These are phyloP conservation scores for Paralichthys olivaceus DNA, from an alignment of 2,113 vertebrate genomes.

Conservation along the genomic window DNA sequence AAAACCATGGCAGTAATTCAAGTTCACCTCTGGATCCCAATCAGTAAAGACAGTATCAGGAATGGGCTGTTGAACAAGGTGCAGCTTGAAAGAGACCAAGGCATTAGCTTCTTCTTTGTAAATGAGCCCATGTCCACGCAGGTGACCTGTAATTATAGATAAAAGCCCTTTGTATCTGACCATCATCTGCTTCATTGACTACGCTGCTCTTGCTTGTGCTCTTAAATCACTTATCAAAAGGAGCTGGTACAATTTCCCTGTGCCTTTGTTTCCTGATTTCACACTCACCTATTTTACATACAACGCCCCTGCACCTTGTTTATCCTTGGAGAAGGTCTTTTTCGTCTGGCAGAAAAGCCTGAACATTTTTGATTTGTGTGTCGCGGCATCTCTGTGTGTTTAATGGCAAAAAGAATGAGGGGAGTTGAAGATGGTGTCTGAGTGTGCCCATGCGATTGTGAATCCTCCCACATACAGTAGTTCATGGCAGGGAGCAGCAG, in stretches of 20 bases:
- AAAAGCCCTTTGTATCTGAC: slow-evolving; percentile 59
- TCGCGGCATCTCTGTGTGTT: background rate
- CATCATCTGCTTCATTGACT: slow-evolving; percentile 55
- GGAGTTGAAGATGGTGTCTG: background rate
- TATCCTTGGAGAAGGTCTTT: slow-evolving; percentile 23
- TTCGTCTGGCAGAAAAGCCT: no score
- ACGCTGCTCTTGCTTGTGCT: slow-evolving; percentile 22
- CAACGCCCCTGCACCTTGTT: slow-evolving; percentile 31
- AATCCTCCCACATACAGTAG: background rate
- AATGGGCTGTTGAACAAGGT: background rate
- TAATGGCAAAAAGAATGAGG: background rate
- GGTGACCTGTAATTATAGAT: slow-evolving; percentile 65
- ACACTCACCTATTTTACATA: slow-evolving; percentile 26
- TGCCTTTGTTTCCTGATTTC: slow-evolving; percentile 28
- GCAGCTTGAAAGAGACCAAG: background rate
- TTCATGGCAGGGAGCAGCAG: background rate
- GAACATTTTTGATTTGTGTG: slow-evolving; percentile 34
- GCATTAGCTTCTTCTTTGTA: slow-evolving; percentile 1
- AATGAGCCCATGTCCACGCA: slow-evolving; percentile 57
- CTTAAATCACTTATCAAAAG: slow-evolving; percentile 52
- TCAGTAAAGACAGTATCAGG: background rate
- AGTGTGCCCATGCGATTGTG: background rate
- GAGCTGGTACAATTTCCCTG: slow-evolving; percentile 7
- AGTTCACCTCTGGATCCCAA: background rate
- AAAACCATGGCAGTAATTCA: background rate